Evolutionary conservation across 1,140 invertebrate species (phyloP).

Genomic region (Portunus trituberculatus): DNA sequence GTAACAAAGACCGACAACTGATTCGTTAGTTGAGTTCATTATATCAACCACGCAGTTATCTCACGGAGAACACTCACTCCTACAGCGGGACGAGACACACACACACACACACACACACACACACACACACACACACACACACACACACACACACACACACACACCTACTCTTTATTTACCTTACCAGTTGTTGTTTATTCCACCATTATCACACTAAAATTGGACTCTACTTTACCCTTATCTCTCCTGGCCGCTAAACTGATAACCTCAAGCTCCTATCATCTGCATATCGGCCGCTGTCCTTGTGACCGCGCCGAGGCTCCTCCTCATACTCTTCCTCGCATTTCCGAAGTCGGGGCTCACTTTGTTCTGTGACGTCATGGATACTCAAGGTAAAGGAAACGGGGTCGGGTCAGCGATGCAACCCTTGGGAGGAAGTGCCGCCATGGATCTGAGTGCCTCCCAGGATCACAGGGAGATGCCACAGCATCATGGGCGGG

Average conservation of each 20-base stretch:
- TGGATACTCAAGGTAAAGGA: not conserved
- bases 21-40: too few species aligned
- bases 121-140: too few species aligned
- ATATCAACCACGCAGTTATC: too few species aligned
- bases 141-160: too few species aligned
- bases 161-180: too few species aligned
- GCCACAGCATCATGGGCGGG: not conserved
- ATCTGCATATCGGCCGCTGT: not conserved
- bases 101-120: too few species aligned
- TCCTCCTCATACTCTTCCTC: not conserved
- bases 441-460: constrained; percentile 4
- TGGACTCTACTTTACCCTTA: not conserved
- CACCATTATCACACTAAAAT: not conserved
- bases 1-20: not conserved
- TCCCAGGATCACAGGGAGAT: not conserved
- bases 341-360: not conserved
- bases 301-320: not conserved
- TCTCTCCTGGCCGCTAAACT: not conserved
- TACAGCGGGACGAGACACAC: not conserved
- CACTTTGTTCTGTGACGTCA: not conserved
- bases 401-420: not conserved
- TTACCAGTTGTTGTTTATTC: not conserved
- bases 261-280: not conserved
- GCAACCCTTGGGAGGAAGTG: constrained; percentile 3
- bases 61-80: too few species aligned